phyloP scores from a whole-genome alignment of 2,797 vertebrate genomes.

The Heliangelus exortis region DNA sequence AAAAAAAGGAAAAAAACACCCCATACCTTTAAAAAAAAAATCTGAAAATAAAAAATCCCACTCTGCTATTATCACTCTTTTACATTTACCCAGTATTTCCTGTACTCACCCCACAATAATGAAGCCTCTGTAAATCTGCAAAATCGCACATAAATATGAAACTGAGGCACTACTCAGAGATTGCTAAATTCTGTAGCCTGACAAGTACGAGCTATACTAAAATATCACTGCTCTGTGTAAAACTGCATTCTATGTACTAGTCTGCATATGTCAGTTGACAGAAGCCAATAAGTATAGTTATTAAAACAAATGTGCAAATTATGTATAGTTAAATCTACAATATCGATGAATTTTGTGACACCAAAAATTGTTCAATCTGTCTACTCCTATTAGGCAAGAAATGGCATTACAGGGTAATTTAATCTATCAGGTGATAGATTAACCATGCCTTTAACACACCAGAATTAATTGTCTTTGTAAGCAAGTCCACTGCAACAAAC shows the following conservation, averaged over 20 bases:
- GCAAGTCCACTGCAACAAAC: not conserved
- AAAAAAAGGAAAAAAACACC: not conserved
- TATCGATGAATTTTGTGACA: not conserved
- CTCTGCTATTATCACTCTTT: not conserved
- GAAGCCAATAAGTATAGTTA: not conserved
- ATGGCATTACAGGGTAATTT: not conserved
- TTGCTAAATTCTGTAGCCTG: not conserved
- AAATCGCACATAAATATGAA: not conserved
- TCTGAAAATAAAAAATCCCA: not conserved
- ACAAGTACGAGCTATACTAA: not conserved
- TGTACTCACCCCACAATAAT: not conserved
- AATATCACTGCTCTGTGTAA: not conserved
- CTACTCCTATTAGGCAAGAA: conserved; percentile 1
- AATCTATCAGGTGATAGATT: not conserved
- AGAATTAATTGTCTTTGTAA: not conserved
- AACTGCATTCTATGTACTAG: not conserved
- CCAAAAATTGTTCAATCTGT: not conserved
- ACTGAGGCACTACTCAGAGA: not conserved
- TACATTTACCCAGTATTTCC: not conserved
- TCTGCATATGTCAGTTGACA: not conserved
- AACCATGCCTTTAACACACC: not conserved
- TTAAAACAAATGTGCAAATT: conserved; percentile 15
- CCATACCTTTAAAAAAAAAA: not conserved
- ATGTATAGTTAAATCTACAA: not conserved
- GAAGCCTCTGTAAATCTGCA: not conserved